phyloP scores from a whole-genome alignment of 1,140 invertebrate species.

The Sipha flava region DNA sequence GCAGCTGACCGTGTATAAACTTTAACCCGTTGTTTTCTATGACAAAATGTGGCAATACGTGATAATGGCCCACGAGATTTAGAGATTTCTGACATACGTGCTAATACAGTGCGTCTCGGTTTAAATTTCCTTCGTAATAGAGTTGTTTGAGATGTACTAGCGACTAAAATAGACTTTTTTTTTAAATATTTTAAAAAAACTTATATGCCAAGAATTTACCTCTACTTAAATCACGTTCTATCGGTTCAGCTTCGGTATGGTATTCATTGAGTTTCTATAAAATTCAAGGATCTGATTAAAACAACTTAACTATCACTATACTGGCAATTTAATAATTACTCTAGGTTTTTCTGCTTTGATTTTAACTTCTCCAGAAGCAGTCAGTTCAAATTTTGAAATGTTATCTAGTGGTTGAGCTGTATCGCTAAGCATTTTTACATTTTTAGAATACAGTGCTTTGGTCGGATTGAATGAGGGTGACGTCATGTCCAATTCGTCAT shows the following conservation, averaged over 20 bases:
- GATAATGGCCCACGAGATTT: slow-evolving; percentile 7
- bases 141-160: not conserved
- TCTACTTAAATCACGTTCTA: not conserved
- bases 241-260: not conserved
- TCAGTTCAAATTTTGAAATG: slow-evolving; percentile 50
- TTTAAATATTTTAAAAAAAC: not conserved
- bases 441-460: slow-evolving; percentile 53
- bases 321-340: not conserved
- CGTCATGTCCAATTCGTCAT: slow-evolving; percentile 54
- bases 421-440: slow-evolving; percentile 47
- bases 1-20: slow-evolving; percentile 55
- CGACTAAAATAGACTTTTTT: not conserved
- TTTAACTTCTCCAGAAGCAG: not conserved
- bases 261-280: not conserved
- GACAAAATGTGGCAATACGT: slow-evolving; percentile 1
- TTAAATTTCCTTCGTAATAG: not conserved
- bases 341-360: not conserved
- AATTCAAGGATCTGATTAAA: not conserved
- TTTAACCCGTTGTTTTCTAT: slow-evolving; percentile 43
- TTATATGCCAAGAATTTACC: not conserved
- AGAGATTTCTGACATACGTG: slow-evolving; percentile 8
- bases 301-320: too few relatives aligned
- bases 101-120: not conserved
- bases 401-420: slow-evolving; percentile 55
- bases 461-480: slow-evolving; percentile 60